Evolutionary conservation across 1,140 invertebrate species (phyloP).

Genomic region (Lanistes nyassanus): DNA sequence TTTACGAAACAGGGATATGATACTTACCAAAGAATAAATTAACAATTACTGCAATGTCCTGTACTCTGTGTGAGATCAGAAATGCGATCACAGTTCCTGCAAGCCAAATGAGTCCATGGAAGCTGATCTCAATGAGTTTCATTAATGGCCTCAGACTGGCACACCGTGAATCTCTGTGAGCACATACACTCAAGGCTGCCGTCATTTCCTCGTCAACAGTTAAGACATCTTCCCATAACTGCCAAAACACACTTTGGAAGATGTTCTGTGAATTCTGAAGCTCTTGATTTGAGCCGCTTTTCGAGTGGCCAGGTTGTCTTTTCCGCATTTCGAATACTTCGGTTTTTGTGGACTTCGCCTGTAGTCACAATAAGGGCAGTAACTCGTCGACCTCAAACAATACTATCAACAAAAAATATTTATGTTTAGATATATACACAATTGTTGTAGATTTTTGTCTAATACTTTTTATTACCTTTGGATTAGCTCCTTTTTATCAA

Average conservation of each 20-base stretch:
- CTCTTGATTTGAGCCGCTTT: background rate
- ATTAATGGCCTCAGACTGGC: constrained; percentile 61
- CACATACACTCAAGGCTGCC: constrained; percentile 52
- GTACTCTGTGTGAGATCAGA: constrained; percentile 76
- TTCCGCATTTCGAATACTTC: no score
- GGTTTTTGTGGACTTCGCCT: no score
- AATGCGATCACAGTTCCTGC: constrained; percentile 78
- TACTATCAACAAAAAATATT: no score
- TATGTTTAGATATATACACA: no score
- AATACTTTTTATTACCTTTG: no score
- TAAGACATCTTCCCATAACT: constrained; percentile 31
- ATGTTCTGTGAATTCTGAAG: background rate
- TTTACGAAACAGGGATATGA: background rate
- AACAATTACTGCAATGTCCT: constrained; percentile 81
- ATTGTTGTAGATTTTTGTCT: no score
- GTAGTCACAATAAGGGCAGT: no score
- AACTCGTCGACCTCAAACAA: no score
- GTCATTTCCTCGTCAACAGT: constrained; percentile 40
- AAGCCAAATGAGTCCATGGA: constrained; percentile 90
- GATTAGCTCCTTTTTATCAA: no score
- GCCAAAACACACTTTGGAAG: background rate
- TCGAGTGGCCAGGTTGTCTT: background rate
- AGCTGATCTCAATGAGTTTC: constrained; percentile 78
- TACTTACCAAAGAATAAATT: constrained; percentile 84
- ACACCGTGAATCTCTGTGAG: constrained; percentile 44